Evolutionary conservation across 2,113 vertebrate species (phyloP), one percentile per base, ranked within the genome.

Genomic region (Catharus bicknelli): DNA sequence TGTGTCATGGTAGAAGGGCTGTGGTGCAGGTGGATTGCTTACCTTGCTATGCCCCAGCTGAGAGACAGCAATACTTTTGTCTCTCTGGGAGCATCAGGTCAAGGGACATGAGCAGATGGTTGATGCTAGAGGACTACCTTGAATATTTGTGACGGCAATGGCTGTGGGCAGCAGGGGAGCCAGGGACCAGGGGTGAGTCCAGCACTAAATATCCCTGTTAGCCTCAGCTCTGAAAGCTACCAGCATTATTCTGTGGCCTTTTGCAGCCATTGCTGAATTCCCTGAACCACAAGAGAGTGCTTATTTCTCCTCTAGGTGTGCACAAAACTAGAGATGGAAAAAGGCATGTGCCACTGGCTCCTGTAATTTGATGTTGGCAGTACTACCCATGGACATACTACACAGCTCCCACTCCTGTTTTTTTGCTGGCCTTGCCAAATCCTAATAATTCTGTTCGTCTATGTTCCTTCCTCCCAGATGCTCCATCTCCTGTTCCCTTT

Each of bases 371-470:
- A 25, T 68, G 66, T 32, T 95, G 90, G 86, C 88, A 93, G 42
- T n/a, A 50, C 50, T 74, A 63, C 16, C 30, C 11, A 16, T 8
- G 80, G 81, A 61, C 86, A 68, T 64, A 42, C 81, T 67, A 77
- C 42, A 57, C 58, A 87, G 75, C 62, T 92, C 74, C 62, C 70
- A 68, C 62, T 82, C n/a, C 29, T 40, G 29, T 67, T 55, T 66
- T 67, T 75, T 50, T 47, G 54, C 73, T 84, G 62, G 83, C 70
- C 74, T 80, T 91, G 84, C 81, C 92, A 94, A 90, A 84, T 85
- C 51, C 74, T 91, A 51, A 51, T 82, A 64, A 93, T 94, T 81
- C 70, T 92, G 66, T 94, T 95, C 91, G 77, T 73, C 70, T 82
- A 0, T 86, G 86, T 83, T 90, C 50, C 86, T 90, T 93, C 83